Conservation (phyloP, 1,140 invertebrate species). For the Bombus waltoni region DNA sequence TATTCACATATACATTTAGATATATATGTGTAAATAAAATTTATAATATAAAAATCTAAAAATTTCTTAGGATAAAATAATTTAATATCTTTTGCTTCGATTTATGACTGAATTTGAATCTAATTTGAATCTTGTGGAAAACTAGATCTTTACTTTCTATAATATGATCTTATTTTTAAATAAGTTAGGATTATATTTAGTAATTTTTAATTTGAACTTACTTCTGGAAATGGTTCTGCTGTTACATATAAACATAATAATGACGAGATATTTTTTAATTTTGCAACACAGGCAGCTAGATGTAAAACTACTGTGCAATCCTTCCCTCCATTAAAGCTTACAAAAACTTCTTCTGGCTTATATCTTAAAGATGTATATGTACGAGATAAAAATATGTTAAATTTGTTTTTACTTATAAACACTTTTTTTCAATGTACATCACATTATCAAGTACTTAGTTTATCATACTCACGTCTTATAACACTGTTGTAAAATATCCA, state of each 20-base stretch:
- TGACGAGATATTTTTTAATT: constrained; percentile 78
- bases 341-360: constrained; percentile 88
- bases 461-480: constrained; percentile 71
- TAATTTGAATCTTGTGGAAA: neutral
- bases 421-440: neutral
- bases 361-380: constrained; percentile 78
- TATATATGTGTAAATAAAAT: no score
- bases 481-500: constrained; percentile 74
- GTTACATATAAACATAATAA: constrained; percentile 81
- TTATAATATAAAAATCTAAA: no score
- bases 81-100: no score
- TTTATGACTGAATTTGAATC: no score
- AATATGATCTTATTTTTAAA: neutral
- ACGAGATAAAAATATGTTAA: neutral
- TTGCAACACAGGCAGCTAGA: constrained; percentile 86
- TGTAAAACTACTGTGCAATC: constrained; percentile 97
- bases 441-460: neutral
- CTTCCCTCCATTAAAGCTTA: constrained; percentile 98
- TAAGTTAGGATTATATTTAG: neutral
- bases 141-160: neutral
- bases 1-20: no score
- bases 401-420: neutral
- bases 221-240: constrained; percentile 91
- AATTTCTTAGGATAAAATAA: no score
- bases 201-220: constrained; percentile 44